Evolutionary conservation across 2,113 vertebrate genomes (phyloP).

Genomic region (Ia io): DNA sequence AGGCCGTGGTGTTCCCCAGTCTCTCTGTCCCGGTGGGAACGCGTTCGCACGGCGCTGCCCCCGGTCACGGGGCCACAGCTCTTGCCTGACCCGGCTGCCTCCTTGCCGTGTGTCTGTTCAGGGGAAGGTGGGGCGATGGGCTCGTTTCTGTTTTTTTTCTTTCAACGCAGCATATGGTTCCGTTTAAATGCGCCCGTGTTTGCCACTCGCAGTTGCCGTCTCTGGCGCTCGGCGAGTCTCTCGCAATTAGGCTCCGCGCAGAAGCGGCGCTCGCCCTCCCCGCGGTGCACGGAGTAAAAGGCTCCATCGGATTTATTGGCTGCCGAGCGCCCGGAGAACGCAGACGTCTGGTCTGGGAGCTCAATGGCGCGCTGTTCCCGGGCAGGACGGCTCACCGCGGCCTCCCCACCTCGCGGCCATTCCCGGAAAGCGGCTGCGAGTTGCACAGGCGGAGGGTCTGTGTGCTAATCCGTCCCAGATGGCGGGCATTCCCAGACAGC

Average conservation of each 20-base stretch:
- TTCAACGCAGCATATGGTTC: slow-evolving; percentile 83
- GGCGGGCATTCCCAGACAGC: slow-evolving; percentile 56
- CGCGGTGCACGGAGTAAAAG: slow-evolving; percentile 82
- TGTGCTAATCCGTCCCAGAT: slow-evolving; percentile 76
- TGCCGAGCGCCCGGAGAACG: slow-evolving; percentile 85
- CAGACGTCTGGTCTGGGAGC: slow-evolving; percentile 86
- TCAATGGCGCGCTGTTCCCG: slow-evolving; percentile 84
- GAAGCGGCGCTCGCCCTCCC: slow-evolving; percentile 86
- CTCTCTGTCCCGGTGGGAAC: slow-evolving; percentile 45
- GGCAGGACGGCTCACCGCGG: slow-evolving; percentile 19
- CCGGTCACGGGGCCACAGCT: slow-evolving; percentile 6
- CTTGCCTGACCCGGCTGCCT: slow-evolving; percentile 67
- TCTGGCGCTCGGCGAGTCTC: slow-evolving; percentile 82
- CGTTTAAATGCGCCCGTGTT: slow-evolving; percentile 85
- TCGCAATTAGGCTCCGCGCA: slow-evolving; percentile 85
- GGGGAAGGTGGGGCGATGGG: slow-evolving; percentile 76
- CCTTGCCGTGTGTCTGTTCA: slow-evolving; percentile 74
- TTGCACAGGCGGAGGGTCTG: slow-evolving; percentile 78
- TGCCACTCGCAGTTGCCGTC: slow-evolving; percentile 83
- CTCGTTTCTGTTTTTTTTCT: slow-evolving; percentile 71
- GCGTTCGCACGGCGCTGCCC: slow-evolving; percentile 47
- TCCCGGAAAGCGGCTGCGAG: slow-evolving; percentile 71
- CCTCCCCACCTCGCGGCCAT: slow-evolving; percentile 45
- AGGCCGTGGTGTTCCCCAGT: neutral
- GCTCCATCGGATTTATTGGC: slow-evolving; percentile 86